Percentiles rank a stretch among this genome's conserved stretches.
Conservation (phyloP, 2,888 invertebrate genomes). For the Eugnorisma glareosa region DNA sequence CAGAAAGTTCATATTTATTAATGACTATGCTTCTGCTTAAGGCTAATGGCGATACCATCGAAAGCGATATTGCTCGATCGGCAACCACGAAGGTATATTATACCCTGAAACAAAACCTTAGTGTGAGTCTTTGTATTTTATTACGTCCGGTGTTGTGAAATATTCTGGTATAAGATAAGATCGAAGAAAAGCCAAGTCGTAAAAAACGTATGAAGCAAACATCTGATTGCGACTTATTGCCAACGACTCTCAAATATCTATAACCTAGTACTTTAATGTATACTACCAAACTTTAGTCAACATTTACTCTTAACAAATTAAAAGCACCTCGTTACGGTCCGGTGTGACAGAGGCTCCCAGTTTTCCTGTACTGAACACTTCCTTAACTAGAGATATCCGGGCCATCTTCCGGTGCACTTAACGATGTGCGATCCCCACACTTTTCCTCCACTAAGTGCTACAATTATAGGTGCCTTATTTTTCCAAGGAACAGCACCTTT, state of each 20-base stretch:
- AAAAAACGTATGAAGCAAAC: too few relatives aligned
- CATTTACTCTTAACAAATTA: slow-evolving; percentile 10
- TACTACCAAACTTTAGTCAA: not conserved
- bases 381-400: slow-evolving; percentile 69
- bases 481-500: slow-evolving; percentile 13
- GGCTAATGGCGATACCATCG: too few relatives aligned
- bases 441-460: slow-evolving; percentile 43
- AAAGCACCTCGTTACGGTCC: slow-evolving; percentile 22
- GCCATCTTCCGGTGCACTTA: slow-evolving; percentile 53
- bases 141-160: too few relatives aligned
- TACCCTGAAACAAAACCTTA: too few relatives aligned
- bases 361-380: slow-evolving; percentile 67
- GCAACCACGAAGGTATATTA: too few relatives aligned
- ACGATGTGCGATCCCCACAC: slow-evolving; percentile 54
- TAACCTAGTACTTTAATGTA: not conserved
- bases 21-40: too few relatives aligned
- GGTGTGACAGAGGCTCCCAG: slow-evolving; percentile 53
- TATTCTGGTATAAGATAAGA: too few relatives aligned
- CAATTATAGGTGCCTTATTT: slow-evolving; percentile 47
- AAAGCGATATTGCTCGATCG: too few relatives aligned
- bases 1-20: too few relatives aligned
- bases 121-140: too few relatives aligned
- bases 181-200: too few relatives aligned
- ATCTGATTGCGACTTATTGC: not conserved
- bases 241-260: not conserved